Percentiles rank a stretch among this genome's conserved stretches.
phyloP scores from a whole-genome alignment of 2,888 invertebrate genomes.

The Platycheirus albimanus region DNA sequence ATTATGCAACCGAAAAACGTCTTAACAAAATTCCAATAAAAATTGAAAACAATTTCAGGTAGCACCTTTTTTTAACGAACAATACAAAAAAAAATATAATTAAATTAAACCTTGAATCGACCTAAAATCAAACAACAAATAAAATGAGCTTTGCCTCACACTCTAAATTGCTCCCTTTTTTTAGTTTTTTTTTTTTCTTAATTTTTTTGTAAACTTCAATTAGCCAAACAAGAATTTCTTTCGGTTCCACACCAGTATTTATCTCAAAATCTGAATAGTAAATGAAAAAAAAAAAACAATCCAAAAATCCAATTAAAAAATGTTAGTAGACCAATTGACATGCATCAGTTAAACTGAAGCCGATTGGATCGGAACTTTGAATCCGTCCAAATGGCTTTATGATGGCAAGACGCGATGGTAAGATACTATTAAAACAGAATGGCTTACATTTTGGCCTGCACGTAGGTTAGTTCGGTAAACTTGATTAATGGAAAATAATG shows the following conservation, averaged over 20 bases:
- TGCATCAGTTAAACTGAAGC: slow-evolving; percentile 64
- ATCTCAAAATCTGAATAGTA: slow-evolving; percentile 49
- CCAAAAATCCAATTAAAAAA: slow-evolving; percentile 70
- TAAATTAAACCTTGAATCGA: slow-evolving; percentile 50
- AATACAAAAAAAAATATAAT: slow-evolving; percentile 4
- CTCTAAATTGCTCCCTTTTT: not conserved
- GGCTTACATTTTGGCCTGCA: slow-evolving; percentile 39
- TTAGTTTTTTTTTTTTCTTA: not conserved
- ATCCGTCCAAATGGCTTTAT: not conserved
- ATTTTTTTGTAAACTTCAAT: slow-evolving; percentile 34
- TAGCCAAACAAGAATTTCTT: slow-evolving; percentile 42
- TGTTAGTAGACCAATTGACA: slow-evolving; percentile 70
- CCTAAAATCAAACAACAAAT: slow-evolving; percentile 1
- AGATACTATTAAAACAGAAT: too few relatives aligned
- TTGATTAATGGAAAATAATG: slow-evolving; percentile 51
- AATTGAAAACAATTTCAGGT: slow-evolving; percentile 11
- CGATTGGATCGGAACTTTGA: slow-evolving; percentile 55
- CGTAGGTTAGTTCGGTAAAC: slow-evolving; percentile 26
- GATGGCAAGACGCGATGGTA: too few relatives aligned
- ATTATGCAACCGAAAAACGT: not conserved
- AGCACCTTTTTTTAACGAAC: slow-evolving; percentile 13
- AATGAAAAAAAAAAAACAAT: slow-evolving; percentile 5
- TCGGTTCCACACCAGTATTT: slow-evolving; percentile 37
- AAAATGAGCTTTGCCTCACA: not conserved
- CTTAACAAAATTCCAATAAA: not conserved